These are phyloP conservation scores for Tethea ocularis DNA, from an alignment of 2,888 invertebrate genomes.

Conservation along the genomic window DNA sequence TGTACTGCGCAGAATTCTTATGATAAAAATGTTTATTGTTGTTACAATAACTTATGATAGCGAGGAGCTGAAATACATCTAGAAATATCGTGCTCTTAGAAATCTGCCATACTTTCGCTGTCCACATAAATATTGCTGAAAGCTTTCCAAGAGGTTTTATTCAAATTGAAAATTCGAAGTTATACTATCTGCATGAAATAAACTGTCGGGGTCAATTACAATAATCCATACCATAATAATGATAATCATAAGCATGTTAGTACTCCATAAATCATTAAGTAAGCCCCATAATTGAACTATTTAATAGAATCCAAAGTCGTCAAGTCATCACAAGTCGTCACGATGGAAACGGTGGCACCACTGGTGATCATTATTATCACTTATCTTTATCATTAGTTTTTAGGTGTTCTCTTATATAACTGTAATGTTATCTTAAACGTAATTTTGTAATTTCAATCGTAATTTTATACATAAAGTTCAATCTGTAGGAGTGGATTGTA, in stretches of 20 bases:
- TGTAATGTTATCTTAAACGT: conserved; percentile 24
- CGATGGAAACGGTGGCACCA: conserved; percentile 1
- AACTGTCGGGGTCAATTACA: too few relatives aligned
- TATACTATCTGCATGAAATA: too few relatives aligned
- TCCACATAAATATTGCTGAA: too few relatives aligned
- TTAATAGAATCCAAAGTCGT: not conserved
- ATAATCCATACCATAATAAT: not conserved
- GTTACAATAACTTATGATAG: not conserved
- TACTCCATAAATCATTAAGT: not conserved
- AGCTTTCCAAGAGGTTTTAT: too few relatives aligned
- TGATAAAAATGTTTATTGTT: conserved; percentile 2
- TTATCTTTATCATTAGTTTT: conserved; percentile 1
- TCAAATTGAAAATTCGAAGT: too few relatives aligned
- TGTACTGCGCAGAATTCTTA: conserved; percentile 1
- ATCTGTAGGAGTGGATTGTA: not conserved
- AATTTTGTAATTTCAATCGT: not conserved
- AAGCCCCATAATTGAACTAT: not conserved
- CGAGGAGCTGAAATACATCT: not conserved
- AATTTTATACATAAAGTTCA: not conserved
- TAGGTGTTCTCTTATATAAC: conserved; percentile 13
- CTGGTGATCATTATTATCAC: not conserved
- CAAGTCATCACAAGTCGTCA: not conserved
- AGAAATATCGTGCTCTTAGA: not conserved
- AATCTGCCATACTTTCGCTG: too few relatives aligned
- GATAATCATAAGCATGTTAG: not conserved